Base-by-base conservation (phyloP, 1,140 invertebrate species). In the Nasonia vitripennis region DNA sequence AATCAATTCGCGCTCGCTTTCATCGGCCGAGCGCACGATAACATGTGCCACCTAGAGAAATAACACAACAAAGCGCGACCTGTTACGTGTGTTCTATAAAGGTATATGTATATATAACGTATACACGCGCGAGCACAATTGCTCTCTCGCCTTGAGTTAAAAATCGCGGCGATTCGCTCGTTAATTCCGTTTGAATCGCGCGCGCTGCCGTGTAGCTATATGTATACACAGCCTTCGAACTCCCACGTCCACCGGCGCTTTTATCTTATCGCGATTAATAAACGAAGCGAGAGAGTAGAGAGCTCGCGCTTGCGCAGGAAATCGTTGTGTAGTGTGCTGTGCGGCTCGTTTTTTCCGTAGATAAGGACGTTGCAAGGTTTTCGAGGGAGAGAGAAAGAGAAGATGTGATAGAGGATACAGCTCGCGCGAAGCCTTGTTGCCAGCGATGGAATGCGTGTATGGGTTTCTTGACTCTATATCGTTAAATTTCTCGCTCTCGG, bases 181-280 rank as follows among this genome's bases (percentile, higher is more conserved):
- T 75, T 75, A 62, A 68, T 68, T 62, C 78, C 55, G 12, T 62
- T 68, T 23, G 55, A 41, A 17, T 62, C 17, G 31, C 31, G 77
- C 51, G 51, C 4, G 9, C 68, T 71, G 12, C 77, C 1, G 6
- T 17, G 48, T 2, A 17, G 17, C 17, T 62, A n/a, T 17, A n/a
- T n/a, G 55, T 62, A n/a, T 62, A 17, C 10, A 4, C 17, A 62
- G 55, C 55, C 55, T n/a, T 62, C 17, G 10, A n/a, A 74, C 68
- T 74, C 70, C 70, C 80, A 74, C 80, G 68, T 73, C 23, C 27
- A 23, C 10, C 14, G 9, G 67, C 41, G 67, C 68, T 7, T 70
- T 80, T 81, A 81, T 81, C 70, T 81, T 73, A 81, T 81, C 80
- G 34, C 68, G 80, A 81, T 81, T 73, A 81, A 55, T 55, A 74